These are phyloP conservation scores for Dasypogon diadema DNA, from an alignment of 2,888 invertebrate genomes.

Conservation along the genomic window DNA sequence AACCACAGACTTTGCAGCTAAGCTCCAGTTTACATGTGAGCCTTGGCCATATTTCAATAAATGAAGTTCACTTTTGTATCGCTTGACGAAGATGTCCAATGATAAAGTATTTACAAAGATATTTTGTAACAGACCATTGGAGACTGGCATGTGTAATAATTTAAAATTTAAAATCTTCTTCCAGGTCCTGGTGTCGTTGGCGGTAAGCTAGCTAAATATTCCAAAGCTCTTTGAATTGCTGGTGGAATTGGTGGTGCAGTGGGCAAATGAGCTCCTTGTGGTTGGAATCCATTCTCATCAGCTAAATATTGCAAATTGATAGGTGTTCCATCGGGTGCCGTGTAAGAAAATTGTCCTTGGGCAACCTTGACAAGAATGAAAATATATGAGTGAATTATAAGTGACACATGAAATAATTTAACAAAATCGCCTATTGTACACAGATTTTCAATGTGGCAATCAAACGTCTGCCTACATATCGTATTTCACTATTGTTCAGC, in stretches of 20 bases:
- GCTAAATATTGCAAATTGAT: conserved; percentile 76
- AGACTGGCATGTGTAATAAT: neutral
- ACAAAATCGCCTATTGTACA: neutral
- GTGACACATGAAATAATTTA: neutral
- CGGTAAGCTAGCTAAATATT: conserved; percentile 76
- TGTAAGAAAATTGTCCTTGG: conserved; percentile 75
- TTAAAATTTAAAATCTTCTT: conserved; percentile 27
- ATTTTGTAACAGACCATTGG: neutral
- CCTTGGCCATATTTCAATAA: neutral
- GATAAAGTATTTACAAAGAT: conserved; percentile 5
- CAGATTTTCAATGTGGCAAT: neutral
- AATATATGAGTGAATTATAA: neutral
- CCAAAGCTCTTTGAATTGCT: conserved; percentile 76
- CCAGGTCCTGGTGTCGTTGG: conserved; percentile 61
- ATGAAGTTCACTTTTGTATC: neutral
- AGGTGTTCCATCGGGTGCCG: conserved; percentile 73
- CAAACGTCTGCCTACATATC: neutral
- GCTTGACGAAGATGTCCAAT: neutral
- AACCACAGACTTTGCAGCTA: conserved; percentile 32
- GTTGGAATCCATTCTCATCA: conserved; percentile 79
- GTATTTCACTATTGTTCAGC: neutral
- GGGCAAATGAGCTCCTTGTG: conserved; percentile 69
- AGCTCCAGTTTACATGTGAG: neutral
- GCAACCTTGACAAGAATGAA: conserved; percentile 69
- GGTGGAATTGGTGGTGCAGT: conserved; percentile 77